Evolutionary conservation across 2,113 vertebrate species (phyloP).

Genomic region (Regulus satrapa): DNA sequence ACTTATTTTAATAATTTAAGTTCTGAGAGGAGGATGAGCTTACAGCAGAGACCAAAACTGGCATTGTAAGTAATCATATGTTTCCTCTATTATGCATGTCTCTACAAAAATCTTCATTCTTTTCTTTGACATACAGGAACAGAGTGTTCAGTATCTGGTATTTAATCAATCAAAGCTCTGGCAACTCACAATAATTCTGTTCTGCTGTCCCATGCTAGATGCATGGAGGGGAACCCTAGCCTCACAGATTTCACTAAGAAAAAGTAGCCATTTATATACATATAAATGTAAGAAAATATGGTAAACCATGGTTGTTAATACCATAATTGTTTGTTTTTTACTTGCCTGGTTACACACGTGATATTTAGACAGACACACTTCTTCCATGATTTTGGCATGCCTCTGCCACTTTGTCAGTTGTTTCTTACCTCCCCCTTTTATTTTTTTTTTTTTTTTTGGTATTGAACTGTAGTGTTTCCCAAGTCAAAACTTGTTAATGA

Average conservation of each 20-base stretch:
- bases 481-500: background rate
- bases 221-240: background rate
- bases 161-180: background rate
- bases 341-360: accelerated
- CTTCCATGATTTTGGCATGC: background rate
- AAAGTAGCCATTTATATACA: background rate
- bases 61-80: background rate
- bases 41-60: background rate
- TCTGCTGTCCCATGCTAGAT: background rate
- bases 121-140: background rate
- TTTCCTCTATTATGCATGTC: background rate
- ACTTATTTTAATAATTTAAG: background rate
- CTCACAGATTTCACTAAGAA: background rate
- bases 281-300: background rate
- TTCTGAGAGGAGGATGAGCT: background rate
- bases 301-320: background rate
- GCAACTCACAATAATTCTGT: background rate
- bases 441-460: background rate
- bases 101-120: background rate
- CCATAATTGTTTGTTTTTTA: background rate
- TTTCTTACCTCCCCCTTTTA: background rate
- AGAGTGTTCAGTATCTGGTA: background rate
- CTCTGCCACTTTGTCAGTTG: background rate
- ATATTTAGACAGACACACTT: background rate
- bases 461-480: background rate